Evolutionary conservation across 2,113 vertebrate genomes (phyloP), one percentile per base, ranked within the genome.

Genomic region (Camelus dromedarius): DNA sequence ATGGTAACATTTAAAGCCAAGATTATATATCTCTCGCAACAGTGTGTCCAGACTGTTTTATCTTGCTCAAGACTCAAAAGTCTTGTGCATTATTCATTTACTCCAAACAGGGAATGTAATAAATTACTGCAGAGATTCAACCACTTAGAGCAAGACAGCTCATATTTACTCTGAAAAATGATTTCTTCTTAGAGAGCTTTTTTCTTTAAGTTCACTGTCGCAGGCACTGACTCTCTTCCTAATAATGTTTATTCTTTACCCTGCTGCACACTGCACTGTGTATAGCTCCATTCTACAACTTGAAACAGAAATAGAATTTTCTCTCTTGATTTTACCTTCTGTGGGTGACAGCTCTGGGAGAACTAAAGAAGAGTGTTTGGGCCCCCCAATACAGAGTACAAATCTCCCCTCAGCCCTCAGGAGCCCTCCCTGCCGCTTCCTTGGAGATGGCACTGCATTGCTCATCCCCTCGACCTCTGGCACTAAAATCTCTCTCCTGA

Each of bases 31-130:
- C 66, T 67, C 64, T 96, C 42, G 60, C 70, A 89, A 91, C 32
- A 91, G 18, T 50, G 52, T 76, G n/a, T 35, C 69, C 46, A 18
- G 66, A 22, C 64, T 93, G 79, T 83, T 97, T 97, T 73, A 82
- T 66, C 73, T 38, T 54, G 54, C 91, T 98, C 48, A 77, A 91
- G 88, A 93, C 62, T 69, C 88, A 48, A 60, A 89, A 92, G 62
- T 11, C 87, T 83, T 54, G 38, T 89, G 60, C 79, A 95, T 96
- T 96, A 97, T 92, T 96, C 94, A 97, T 95, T 75, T 82, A 72
- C 80, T 93, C 70, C 76, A 91, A 91, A 94, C 76, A 64, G 24
- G n/a, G 84, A 26, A 50, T 54, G 75, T 84, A 90, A 89, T 95
- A 91, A 72, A 93, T 96, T 90, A 97, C 84, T 58, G 38, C 88